phyloP scores from a whole-genome alignment of 1,140 invertebrate genomes.

The Drosophila cardini region DNA sequence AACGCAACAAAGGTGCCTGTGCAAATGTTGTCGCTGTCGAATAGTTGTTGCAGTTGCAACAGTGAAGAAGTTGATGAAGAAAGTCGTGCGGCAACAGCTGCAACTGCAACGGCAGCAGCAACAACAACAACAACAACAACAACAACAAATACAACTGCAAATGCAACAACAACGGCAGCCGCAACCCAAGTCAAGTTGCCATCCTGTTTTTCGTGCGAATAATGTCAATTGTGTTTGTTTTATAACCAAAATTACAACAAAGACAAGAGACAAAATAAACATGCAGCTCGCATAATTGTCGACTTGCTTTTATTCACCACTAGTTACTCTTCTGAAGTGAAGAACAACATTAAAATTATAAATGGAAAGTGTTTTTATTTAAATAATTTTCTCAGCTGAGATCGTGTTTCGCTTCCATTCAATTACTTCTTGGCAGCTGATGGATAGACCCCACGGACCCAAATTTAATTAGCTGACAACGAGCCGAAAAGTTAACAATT shows the following conservation, averaged over 20 bases:
- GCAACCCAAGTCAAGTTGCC: conserved; percentile 44
- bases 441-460: conserved; percentile 31
- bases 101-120: conserved; percentile 37
- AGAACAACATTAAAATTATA: conserved; percentile 12
- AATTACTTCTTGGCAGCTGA: conserved; percentile 24
- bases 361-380: background rate
- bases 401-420: conserved; percentile 1
- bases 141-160: conserved; percentile 61
- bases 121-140: conserved; percentile 9
- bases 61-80: conserved; percentile 58
- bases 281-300: conserved; percentile 57
- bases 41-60: conserved; percentile 41
- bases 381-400: background rate
- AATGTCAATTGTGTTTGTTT: conserved; percentile 82
- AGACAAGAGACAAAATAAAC: conserved; percentile 44
- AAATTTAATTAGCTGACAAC: conserved; percentile 23
- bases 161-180: conserved; percentile 26
- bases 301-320: conserved; percentile 11
- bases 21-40: conserved; percentile 77
- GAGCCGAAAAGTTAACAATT: conserved; percentile 21
- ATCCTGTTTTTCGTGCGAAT: conserved; percentile 79
- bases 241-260: conserved; percentile 78
- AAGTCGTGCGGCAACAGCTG: conserved; percentile 79
- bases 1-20: conserved; percentile 70
- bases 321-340: background rate